Base-by-base conservation (phyloP, 1,140 invertebrate genomes). In the Meloidogyne chitwoodi region DNA sequence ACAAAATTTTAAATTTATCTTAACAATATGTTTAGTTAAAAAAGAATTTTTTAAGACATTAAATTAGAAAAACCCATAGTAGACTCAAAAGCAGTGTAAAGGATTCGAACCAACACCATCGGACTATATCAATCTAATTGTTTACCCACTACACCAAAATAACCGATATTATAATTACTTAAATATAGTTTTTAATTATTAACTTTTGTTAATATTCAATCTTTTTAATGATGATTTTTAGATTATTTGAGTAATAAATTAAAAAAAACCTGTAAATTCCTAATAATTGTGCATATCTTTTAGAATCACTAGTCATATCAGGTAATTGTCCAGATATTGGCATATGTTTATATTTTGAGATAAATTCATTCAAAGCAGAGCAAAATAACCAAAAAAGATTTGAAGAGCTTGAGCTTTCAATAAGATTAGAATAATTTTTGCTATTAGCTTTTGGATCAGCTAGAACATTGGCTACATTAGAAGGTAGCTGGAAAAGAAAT, bases 281-380 rank as follows among this genome's bases (percentile, higher is more conserved):
- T 88, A 96, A 94, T 70, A 99, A 89, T 75, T 92, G 90, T 69
- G 98, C 91, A 88, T 96, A 99, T 83, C 93, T 92, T 70, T 92
- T 91, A 14, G 96, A 96, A 84, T 98, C 94, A 22, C 95, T 92
- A 14, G 94, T 95, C 96, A 99, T 99, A 88, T 99, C 96, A 19
- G 96, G 96, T 66, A 99, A 89, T n/a, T 92, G 91, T 26, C 96
- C 96, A 81, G 92, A 90, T 5, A 99, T 84, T 11, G 96, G 96
- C 27, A 98, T 88, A 67, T 90, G 89, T 12, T 93, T 93, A 83
- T 96, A 93, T 79, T 92, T 91, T 82, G 93, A 90, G 19, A 95
- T 91, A 89, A 98, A 97, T 84, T 93, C 92, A 89, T 92, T 92
- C 0, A 99, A 87, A 3, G 94, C 95, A 83, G 92, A 91, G 63